Conservation (phyloP, 2,888 invertebrate genomes). For the Diloba caeruleocephala region DNA sequence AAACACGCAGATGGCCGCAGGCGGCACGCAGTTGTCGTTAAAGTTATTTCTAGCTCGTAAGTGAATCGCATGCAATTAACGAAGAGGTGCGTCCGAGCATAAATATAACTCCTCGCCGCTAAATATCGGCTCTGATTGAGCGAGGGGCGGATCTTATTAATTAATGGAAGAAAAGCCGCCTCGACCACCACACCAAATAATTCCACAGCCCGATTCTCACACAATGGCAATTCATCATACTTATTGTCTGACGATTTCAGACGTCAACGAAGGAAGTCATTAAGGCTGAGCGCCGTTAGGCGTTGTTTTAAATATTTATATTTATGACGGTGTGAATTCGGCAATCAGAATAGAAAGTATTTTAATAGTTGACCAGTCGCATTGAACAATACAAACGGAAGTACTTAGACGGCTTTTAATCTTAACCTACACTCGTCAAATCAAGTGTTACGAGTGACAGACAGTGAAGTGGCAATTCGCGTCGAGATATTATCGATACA, state of each 20-base stretch:
- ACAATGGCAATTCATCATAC: conserved; percentile 85
- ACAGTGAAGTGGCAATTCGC: conserved; percentile 71
- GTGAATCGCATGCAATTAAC: conserved; percentile 82
- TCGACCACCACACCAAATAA: conserved; percentile 78
- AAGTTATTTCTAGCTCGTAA: conserved; percentile 74
- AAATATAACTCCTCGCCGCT: conserved; percentile 78
- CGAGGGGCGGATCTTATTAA: conserved; percentile 84
- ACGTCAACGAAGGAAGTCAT: conserved; percentile 86
- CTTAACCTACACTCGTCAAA: conserved; percentile 65
- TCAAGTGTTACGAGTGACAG: conserved; percentile 67
- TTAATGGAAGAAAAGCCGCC: conserved; percentile 84
- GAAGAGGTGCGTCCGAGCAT: conserved; percentile 79
- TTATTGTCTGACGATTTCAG: conserved; percentile 85
- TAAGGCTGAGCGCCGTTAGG: conserved; percentile 73
- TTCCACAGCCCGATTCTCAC: conserved; percentile 79
- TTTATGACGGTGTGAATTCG: conserved; percentile 71
- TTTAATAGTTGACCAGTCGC: conserved; percentile 45
- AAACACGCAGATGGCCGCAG: conserved; percentile 55
- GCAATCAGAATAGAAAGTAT: conserved; percentile 64
- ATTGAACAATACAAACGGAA: conserved; percentile 62
- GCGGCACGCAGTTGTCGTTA: conserved; percentile 70
- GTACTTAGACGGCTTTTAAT: conserved; percentile 65
- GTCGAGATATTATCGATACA: conserved; percentile 74
- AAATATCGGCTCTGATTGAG: conserved; percentile 82
- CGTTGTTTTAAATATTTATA: conserved; percentile 73